These are phyloP conservation scores for Temnothorax rugatulus DNA, from an alignment of 2,888 invertebrate species.

Conservation along the genomic window DNA sequence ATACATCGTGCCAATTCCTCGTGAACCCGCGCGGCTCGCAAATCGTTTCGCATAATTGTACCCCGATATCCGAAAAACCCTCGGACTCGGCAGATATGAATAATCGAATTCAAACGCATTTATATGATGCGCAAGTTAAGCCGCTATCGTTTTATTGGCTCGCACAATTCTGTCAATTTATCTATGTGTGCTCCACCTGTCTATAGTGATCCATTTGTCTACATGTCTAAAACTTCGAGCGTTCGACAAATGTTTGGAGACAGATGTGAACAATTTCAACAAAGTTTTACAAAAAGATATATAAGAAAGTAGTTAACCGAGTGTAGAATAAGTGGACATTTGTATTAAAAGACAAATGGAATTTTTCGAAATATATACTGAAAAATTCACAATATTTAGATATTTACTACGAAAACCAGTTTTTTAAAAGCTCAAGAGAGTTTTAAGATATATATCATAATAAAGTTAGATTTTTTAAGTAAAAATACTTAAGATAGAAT, in stretches of 20 bases:
- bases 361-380: neutral
- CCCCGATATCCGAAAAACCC: neutral
- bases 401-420: too few species aligned
- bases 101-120: slow-evolving; percentile 18
- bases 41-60: slow-evolving; percentile 21
- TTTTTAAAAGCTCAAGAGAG: neutral
- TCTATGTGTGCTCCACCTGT: neutral
- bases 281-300: neutral
- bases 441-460: neutral
- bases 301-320: neutral
- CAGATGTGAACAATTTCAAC: neutral
- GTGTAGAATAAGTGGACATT: neutral
- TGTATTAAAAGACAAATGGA: slow-evolving; percentile 3
- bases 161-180: slow-evolving; percentile 19
- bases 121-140: slow-evolving; percentile 12
- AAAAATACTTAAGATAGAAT: too few species aligned
- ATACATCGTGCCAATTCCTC: slow-evolving; percentile 46
- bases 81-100: slow-evolving; percentile 15
- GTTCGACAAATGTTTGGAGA: slow-evolving; percentile 44
- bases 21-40: neutral
- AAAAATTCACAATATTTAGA: neutral
- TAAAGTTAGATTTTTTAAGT: neutral
- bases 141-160: slow-evolving; percentile 1
- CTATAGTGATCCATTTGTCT: slow-evolving; percentile 14
- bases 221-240: slow-evolving; percentile 20